These are phyloP conservation scores for Babyrousa celebensis DNA, from an alignment of 2,797 vertebrate genomes.

Conservation along the genomic window DNA sequence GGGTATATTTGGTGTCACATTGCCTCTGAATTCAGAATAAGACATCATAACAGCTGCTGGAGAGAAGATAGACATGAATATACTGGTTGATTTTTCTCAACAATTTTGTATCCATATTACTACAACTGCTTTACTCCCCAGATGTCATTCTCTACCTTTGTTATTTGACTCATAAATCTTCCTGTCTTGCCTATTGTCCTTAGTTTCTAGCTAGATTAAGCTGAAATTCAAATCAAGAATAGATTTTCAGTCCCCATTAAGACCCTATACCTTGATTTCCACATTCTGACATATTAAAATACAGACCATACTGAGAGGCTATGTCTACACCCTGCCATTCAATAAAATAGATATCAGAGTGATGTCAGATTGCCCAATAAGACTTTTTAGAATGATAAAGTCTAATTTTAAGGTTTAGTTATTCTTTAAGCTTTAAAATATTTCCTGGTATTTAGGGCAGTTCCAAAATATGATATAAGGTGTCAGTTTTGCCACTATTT, in stretches of 20 bases:
- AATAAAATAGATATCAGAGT: neutral
- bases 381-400: neutral
- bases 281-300: slow-evolving; percentile 15
- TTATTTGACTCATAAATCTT: slow-evolving; percentile 1
- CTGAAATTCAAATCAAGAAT: slow-evolving; percentile 15
- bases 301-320: neutral
- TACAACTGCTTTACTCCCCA: neutral
- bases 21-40: neutral
- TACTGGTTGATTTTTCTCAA: neutral
- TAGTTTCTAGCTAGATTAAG: neutral
- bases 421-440: slow-evolving; percentile 1
- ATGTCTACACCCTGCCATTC: neutral
- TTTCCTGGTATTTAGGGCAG: neutral
- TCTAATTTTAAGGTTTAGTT: slow-evolving; percentile 29
- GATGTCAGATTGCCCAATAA: neutral
- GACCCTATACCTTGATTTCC: slow-evolving; percentile 7
- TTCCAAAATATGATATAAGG: slow-evolving; percentile 14
- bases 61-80: neutral
- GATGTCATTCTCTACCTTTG: neutral
- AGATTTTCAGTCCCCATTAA: neutral
- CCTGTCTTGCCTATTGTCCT: neutral
- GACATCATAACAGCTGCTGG: neutral
- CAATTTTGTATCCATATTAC: neutral
- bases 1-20: neutral
- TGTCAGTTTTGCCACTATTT: neutral